Percentiles rank a stretch among this genome's conserved stretches.
Evolutionary conservation across 2,797 vertebrate genomes (phyloP).

Genomic region (Lacerta bilineata): DNA sequence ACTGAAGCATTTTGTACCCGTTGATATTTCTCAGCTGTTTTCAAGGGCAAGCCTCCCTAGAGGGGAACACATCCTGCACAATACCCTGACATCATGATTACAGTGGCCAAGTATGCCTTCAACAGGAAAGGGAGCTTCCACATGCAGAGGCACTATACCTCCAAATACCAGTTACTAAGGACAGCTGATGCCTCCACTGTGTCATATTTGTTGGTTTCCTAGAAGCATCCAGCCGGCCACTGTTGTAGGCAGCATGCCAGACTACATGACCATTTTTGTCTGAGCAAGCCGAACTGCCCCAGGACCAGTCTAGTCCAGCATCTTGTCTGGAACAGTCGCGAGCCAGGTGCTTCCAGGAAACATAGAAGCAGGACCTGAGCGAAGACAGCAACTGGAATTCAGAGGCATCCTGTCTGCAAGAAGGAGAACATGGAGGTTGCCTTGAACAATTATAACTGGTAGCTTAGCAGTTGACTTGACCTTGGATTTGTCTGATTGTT

Average conservation of each 20-base stretch:
- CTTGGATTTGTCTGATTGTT: not conserved
- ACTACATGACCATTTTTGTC: not conserved
- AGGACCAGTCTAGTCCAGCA: not conserved
- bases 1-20: not conserved
- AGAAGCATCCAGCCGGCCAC: not conserved
- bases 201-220: not conserved
- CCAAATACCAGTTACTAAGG: not conserved
- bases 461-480: not conserved
- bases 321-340: not conserved
- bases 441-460: not conserved
- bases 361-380: not conserved
- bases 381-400: not conserved
- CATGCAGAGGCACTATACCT: not conserved
- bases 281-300: not conserved
- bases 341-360: not conserved
- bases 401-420: not conserved
- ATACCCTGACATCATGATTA: not conserved
- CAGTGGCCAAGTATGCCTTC: not conserved
- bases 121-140: not conserved
- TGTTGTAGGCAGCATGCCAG: not conserved
- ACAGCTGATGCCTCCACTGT: not conserved
- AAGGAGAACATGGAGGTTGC: not conserved
- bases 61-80: not conserved
- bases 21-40: not conserved
- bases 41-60: not conserved